These are phyloP conservation scores for Macropis europaea DNA, from an alignment of 2,888 invertebrate genomes.

Conservation along the genomic window DNA sequence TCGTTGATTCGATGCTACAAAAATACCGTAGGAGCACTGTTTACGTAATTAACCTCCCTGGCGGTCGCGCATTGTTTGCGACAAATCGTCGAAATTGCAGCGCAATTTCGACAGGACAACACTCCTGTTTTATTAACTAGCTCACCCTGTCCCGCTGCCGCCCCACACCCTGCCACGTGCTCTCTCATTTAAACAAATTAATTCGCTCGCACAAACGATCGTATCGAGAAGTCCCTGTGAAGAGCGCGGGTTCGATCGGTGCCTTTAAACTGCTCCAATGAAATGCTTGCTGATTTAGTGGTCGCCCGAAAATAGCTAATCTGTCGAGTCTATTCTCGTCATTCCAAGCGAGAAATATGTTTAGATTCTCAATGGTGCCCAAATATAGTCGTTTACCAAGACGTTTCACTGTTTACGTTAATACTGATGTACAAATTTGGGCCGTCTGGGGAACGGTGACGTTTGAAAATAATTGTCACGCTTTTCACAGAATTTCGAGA, in stretches of 20 bases:
- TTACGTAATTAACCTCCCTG: slow-evolving; percentile 36
- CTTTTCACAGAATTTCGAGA: no score
- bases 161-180: background rate
- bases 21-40: slow-evolving; percentile 27
- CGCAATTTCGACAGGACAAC: slow-evolving; percentile 17
- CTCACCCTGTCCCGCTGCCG: background rate
- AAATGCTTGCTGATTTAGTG: no score
- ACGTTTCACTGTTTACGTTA: no score
- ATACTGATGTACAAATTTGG: no score
- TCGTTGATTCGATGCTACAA: slow-evolving; percentile 28
- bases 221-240: background rate
- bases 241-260: background rate
- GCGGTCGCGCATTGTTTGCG: slow-evolving; percentile 30
- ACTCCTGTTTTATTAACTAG: slow-evolving; percentile 39
- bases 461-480: no score
- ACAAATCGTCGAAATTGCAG: slow-evolving; percentile 41
- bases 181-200: slow-evolving; percentile 25
- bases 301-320: no score
- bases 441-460: no score
- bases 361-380: no score
- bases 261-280: background rate
- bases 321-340: no score
- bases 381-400: no score
- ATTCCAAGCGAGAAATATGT: no score
- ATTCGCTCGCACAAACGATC: background rate